Evolutionary conservation across 2,797 vertebrate species (phyloP), one percentile per base, ranked within the genome.

Genomic region (Ambastaia sidthimunki): DNA sequence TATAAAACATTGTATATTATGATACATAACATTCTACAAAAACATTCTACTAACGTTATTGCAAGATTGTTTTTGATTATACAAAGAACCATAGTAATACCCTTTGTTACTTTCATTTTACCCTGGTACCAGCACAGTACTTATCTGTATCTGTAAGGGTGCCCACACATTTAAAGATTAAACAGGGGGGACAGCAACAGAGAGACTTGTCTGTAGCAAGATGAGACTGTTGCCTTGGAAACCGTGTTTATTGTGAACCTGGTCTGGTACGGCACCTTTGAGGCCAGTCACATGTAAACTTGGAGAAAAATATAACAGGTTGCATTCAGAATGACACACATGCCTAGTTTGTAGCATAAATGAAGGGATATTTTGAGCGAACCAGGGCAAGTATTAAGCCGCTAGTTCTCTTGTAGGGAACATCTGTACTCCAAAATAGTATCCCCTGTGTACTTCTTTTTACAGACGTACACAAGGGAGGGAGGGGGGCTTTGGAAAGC

Each of bases 401-500:
- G 37, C 41, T 37, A 12, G 54, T 34, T 70, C 63, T 67, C 47
- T 63, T 71, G 44, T 59, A 44, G 59, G 59, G 47, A 71, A 71
- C 69, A 78, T 71, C 76, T 71, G 76, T 78, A 70, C 25, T 52
- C 76, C 50, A 71, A 78, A 78, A 78, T 62, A 78, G 67, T 12
- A 60, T 78, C 67, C 67, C 76, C n/a, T 15, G 76, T 52, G 67
- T 71, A 78, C 25, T 19, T 54, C 19, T 71, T 71, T 65, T 71
- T 28, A 70, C 68, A 78, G 76, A 71, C 47, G 21, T 71, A 65
- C 68, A 71, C 76, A 28, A 71, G 55, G 67, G 55, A 77, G 23
- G 41, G 54, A 62, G 25, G 28, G 16, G 54, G 7, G 76, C 41
- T 50, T 69, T 21, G 3, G 66, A 78, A 70, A 69, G 48, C 66